phyloP scores from a whole-genome alignment of 2,888 invertebrate genomes.

The Palloptera scutellata region DNA sequence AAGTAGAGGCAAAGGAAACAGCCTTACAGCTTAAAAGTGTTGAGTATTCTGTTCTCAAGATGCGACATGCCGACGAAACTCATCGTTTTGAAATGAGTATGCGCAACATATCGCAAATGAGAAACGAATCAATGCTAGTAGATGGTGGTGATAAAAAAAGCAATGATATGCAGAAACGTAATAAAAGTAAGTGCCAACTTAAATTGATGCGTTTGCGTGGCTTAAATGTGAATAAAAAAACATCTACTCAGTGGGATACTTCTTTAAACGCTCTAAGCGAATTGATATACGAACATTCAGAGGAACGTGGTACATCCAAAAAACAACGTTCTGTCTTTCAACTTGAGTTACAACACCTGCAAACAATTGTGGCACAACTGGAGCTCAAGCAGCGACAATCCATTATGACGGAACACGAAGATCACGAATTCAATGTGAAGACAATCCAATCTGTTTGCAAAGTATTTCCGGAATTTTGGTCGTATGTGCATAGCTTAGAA shows the following conservation, averaged over 20 bases:
- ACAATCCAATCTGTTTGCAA: constrained; percentile 47
- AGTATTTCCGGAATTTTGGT: constrained; percentile 56
- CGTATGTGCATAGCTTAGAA: constrained; percentile 54
- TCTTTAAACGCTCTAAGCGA: constrained; percentile 26
- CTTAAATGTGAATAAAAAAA: constrained; percentile 36
- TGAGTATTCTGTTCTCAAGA: constrained; percentile 52
- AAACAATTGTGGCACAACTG: constrained; percentile 50
- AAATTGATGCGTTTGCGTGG: constrained; percentile 43
- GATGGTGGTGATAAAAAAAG: not conserved
- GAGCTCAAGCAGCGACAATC: constrained; percentile 33
- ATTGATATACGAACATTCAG: constrained; percentile 43
- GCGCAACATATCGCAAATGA: constrained; percentile 32
- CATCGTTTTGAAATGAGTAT: constrained; percentile 42
- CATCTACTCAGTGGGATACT: constrained; percentile 20
- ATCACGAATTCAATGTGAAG: constrained; percentile 24
- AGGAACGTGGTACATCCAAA: constrained; percentile 38
- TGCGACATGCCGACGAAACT: constrained; percentile 48
- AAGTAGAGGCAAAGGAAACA: constrained; percentile 53
- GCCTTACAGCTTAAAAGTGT: constrained; percentile 53
- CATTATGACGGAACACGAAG: constrained; percentile 24
- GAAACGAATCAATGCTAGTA: not conserved
- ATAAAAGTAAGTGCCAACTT: constrained; percentile 28
- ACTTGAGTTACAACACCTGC: constrained; percentile 51
- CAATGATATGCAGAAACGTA: not conserved
- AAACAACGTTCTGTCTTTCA: constrained; percentile 52